Evolutionary conservation across 2,888 invertebrate genomes (phyloP), one percentile per base, ranked within the genome.

Genomic region (Gandaritis pyraliata): DNA sequence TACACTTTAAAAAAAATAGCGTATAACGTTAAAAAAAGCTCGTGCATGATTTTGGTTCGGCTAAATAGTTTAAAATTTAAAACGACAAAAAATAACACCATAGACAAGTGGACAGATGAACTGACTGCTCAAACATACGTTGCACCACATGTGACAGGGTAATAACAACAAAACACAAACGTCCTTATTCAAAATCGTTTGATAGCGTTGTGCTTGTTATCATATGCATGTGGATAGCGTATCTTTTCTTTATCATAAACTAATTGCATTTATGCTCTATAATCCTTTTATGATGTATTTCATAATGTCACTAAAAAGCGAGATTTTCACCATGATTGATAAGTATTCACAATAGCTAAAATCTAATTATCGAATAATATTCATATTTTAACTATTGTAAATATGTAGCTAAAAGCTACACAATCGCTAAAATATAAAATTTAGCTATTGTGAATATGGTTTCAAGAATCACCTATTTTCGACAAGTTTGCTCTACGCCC

Each of bases 401-500:
- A n/a, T n/a, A n/a, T n/a, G n/a, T n/a, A n/a, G n/a, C n/a, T n/a
- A n/a, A n/a, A n/a, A n/a, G n/a, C n/a, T n/a, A n/a, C n/a, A n/a
- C n/a, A n/a, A n/a, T n/a, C n/a, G n/a, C n/a, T n/a, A 23, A 23
- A 23, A 23, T 23, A 2, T 5, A 23, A 23, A 23, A 1, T 43
- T 16, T 16, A 43, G 16, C 16, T 10, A 16, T 43, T 43, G 13
- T 41, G 6, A 15, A 41, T 16, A 43, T 43, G 43, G 43, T 3
- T 16, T 16, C 11, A 43, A 15, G 11, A 43, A 76, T 77, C 75
- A 76, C 73, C 71, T 72, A 79, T 75, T 79, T 73, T 75, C 69
- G 52, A 56, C 52, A 73, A 80, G 83, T 86, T 86, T 82, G 79
- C 75, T 80, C 70, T 77, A 66, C 71, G 83, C 80, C 87, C 89